A percentile compares a stretch with the other conserved stretches of the same genome.
phyloP scores from a whole-genome alignment of 2,113 vertebrate genomes.

The Elephas maximus region DNA sequence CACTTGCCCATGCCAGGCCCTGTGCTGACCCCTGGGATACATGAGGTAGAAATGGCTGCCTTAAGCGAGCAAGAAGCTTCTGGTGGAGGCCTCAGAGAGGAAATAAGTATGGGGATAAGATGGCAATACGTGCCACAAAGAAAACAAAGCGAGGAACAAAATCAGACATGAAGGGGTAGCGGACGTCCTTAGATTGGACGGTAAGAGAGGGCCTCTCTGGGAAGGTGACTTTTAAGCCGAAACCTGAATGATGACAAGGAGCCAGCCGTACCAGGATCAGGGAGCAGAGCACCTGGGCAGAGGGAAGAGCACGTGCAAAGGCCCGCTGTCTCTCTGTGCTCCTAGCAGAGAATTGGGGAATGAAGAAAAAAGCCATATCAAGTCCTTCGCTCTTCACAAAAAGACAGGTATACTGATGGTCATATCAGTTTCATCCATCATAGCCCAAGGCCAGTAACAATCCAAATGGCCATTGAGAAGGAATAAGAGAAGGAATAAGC shows the following conservation, averaged over 20 bases:
- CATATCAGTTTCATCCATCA: not conserved
- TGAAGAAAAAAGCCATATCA: not conserved
- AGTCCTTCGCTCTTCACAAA: not conserved
- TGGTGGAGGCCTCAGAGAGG: not conserved
- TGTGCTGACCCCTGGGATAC: not conserved
- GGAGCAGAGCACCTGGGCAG: not conserved
- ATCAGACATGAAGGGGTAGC: not conserved
- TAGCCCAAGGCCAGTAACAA: not conserved
- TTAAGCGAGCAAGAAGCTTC: not conserved
- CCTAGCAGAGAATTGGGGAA: accelerated
- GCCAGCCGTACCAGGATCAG: not conserved
- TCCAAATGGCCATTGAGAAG: no score
- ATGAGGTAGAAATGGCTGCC: not conserved
- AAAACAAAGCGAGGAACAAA: not conserved
- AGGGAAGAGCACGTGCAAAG: not conserved
- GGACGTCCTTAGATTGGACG: accelerated
- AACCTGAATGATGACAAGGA: not conserved
- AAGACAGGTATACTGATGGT: not conserved
- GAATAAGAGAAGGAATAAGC: no score
- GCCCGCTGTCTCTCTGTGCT: not conserved
- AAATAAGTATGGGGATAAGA: not conserved
- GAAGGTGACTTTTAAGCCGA: not conserved
- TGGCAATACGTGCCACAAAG: not conserved
- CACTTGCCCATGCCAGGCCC: not conserved
- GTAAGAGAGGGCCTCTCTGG: no score